These are phyloP conservation scores for Spea hammondii DNA, from an alignment of 2,797 vertebrate genomes.

Conservation along the genomic window DNA sequence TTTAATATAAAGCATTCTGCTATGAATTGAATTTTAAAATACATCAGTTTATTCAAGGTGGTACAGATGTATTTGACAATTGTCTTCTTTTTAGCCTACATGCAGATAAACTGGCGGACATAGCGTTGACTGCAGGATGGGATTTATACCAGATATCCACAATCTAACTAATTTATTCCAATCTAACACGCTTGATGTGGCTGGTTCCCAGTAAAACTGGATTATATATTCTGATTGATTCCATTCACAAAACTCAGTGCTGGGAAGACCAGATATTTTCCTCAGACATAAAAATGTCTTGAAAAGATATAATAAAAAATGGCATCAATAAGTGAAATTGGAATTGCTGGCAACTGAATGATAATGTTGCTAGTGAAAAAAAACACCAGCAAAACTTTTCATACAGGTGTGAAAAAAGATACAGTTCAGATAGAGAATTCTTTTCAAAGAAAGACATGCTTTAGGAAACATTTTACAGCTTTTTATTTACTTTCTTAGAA, in stretches of 20 bases:
- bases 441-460: too few relatives aligned
- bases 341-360: background rate
- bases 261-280: background rate
- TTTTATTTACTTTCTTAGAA: too few relatives aligned
- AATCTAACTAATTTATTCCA: background rate
- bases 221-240: conserved; percentile 8
- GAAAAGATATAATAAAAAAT: background rate
- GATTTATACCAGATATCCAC: background rate
- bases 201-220: background rate
- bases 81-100: background rate
- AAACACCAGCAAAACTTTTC: too few relatives aligned
- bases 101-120: background rate
- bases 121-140: background rate
- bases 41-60: background rate
- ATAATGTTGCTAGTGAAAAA: background rate
- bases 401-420: too few relatives aligned
- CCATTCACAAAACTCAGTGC: background rate
- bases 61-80: background rate
- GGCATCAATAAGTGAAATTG: background rate
- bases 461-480: too few relatives aligned
- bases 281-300: background rate
- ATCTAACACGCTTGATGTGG: background rate
- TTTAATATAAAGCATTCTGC: background rate
- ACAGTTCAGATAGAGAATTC: too few relatives aligned
- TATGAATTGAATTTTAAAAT: background rate